Evolutionary conservation across 2,797 vertebrate species (phyloP).

Genomic region (Delichon dasypus): DNA sequence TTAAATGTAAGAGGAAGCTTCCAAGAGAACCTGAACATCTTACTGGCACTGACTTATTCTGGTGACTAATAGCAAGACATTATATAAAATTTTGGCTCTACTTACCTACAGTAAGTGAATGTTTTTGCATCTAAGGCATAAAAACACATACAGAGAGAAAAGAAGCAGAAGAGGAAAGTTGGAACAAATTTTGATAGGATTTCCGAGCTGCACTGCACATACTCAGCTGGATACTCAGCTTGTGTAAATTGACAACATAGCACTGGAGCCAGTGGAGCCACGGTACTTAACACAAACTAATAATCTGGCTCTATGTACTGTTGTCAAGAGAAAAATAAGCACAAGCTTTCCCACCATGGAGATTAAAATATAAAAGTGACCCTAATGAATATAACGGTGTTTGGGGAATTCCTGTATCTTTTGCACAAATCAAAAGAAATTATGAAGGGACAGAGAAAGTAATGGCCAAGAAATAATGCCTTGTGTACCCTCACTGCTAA

Average conservation of each 20-base stretch:
- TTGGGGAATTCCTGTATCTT: not conserved
- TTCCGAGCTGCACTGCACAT: not conserved
- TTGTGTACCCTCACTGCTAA: not conserved
- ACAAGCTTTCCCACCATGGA: not conserved
- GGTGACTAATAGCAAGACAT: not conserved
- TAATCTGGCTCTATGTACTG: not conserved
- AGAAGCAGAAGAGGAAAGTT: slow-evolving; percentile 20
- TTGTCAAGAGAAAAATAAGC: not conserved
- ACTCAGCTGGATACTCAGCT: not conserved
- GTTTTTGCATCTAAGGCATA: not conserved
- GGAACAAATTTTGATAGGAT: slow-evolving; percentile 5
- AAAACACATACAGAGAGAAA: not conserved
- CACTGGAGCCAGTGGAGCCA: not conserved
- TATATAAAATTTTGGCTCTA: not conserved
- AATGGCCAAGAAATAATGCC: not conserved
- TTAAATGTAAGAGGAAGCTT: not conserved
- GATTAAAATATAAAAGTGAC: slow-evolving; percentile 10
- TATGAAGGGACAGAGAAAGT: not conserved
- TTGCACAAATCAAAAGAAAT: slow-evolving; percentile 6
- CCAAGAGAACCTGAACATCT: not conserved
- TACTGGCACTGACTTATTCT: not conserved
- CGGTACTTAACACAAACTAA: not conserved
- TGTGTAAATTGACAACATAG: not conserved
- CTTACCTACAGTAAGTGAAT: not conserved
- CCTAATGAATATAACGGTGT: not conserved